Evolutionary conservation across 1,140 invertebrate species (phyloP).

Genomic region (Drosophila tropicalis): DNA sequence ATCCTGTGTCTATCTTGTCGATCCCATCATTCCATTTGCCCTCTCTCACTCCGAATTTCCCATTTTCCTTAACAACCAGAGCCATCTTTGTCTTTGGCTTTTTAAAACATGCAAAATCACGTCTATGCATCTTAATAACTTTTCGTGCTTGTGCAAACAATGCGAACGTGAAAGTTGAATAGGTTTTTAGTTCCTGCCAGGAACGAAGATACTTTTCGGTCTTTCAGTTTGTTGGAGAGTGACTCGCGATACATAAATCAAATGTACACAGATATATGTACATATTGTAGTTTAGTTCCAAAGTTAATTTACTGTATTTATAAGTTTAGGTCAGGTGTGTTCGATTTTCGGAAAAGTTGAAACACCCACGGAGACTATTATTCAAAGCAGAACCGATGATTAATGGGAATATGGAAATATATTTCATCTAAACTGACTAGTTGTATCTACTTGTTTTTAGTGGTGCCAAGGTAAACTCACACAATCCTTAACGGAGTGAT

Average conservation of each 20-base stretch:
- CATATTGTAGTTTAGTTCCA: conserved; percentile 58
- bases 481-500: too few relatives aligned
- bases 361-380: background rate
- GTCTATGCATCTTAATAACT: conserved; percentile 78
- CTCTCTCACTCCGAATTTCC: conserved; percentile 6
- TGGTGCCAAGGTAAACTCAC: too few relatives aligned
- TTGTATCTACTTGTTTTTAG: too few relatives aligned
- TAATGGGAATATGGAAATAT: background rate
- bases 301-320: conserved; percentile 50
- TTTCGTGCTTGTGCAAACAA: conserved; percentile 76
- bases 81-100: conserved; percentile 44
- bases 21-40: conserved; percentile 12
- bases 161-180: conserved; percentile 76
- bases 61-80: conserved; percentile 3
- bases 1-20: conserved; percentile 9
- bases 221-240: conserved; percentile 1
- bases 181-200: conserved; percentile 61
- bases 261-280: conserved; percentile 35
- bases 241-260: conserved; percentile 59
- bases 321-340: background rate
- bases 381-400: background rate
- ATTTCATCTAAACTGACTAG: too few relatives aligned
- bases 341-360: background rate
- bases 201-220: background rate
- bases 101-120: conserved; percentile 76